Conservation (phyloP, 2,888 invertebrate genomes). For the Drosophila basisetae region DNA sequence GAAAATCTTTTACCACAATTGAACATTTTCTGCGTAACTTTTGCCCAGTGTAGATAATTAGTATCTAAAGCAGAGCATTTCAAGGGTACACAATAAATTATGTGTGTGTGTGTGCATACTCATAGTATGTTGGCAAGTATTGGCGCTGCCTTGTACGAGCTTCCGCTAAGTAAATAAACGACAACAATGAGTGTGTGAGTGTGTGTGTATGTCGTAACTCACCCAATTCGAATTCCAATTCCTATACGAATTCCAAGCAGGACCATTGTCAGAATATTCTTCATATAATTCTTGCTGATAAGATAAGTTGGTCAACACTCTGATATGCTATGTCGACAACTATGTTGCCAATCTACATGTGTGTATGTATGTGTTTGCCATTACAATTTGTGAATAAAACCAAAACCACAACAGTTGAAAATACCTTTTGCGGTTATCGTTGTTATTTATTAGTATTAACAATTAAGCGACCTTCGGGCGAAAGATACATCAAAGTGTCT, state of each 20-base stretch:
- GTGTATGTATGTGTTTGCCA: background rate
- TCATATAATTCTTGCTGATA: constrained; percentile 57
- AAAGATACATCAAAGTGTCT: background rate
- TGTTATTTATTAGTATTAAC: background rate
- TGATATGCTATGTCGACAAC: constrained; percentile 39
- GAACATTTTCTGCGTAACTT: background rate
- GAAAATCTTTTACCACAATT: background rate
- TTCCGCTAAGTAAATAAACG: constrained; percentile 25
- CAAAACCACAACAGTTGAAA: constrained; percentile 48
- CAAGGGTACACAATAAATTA: constrained; percentile 19
- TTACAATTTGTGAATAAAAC: constrained; percentile 2
- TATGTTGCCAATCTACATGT: constrained; percentile 34
- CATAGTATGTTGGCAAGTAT: constrained; percentile 28
- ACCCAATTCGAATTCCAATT: constrained; percentile 9
- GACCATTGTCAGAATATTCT: constrained; percentile 43
- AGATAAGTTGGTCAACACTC: constrained; percentile 42
- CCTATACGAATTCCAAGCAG: constrained; percentile 23
- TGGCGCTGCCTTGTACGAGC: constrained; percentile 22
- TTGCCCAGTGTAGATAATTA: background rate
- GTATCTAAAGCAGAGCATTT: background rate
- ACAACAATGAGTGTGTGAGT: constrained; percentile 3
- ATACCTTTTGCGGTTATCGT: constrained; percentile 37
- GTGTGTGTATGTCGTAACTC: constrained; percentile 15
- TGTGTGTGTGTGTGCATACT: constrained; percentile 23
- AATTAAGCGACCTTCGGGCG: constrained; percentile 34